Evolutionary conservation across 2,888 invertebrate species (phyloP).

Genomic region (Apotomis betuletana): DNA sequence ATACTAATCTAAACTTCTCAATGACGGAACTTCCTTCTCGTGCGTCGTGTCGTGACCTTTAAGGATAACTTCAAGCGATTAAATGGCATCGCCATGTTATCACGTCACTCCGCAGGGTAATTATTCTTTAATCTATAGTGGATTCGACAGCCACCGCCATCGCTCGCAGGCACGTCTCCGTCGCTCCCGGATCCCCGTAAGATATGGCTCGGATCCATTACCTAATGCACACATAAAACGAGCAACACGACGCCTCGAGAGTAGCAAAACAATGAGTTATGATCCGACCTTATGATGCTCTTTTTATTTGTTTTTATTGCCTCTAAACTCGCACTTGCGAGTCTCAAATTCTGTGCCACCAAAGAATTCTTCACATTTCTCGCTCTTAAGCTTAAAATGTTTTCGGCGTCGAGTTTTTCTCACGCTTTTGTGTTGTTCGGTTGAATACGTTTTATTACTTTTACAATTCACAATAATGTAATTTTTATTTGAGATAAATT

Average conservation of each 20-base stretch:
- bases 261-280: slow-evolving; percentile 78
- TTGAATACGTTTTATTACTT: slow-evolving; percentile 54
- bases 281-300: slow-evolving; percentile 67
- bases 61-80: slow-evolving; percentile 24
- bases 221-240: slow-evolving; percentile 72
- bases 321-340: slow-evolving; percentile 66
- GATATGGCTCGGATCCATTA: slow-evolving; percentile 74
- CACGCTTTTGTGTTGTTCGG: slow-evolving; percentile 43
- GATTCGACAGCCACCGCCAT: slow-evolving; percentile 26
- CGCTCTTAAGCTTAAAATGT: slow-evolving; percentile 57
- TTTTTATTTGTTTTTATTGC: slow-evolving; percentile 76
- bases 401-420: slow-evolving; percentile 50
- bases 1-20: neutral
- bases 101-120: slow-evolving; percentile 31
- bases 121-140: slow-evolving; percentile 40
- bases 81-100: slow-evolving; percentile 16
- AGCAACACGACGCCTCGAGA: slow-evolving; percentile 53
- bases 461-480: slow-evolving; percentile 46
- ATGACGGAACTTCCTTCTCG: slow-evolving; percentile 23
- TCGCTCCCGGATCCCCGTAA: slow-evolving; percentile 57
- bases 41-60: slow-evolving; percentile 33
- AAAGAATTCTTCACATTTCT: slow-evolving; percentile 53
- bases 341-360: slow-evolving; percentile 60
- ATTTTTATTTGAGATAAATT: slow-evolving; percentile 40
- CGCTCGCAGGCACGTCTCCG: slow-evolving; percentile 53